Conservation (phyloP, 2,113 vertebrate species). For the Cyrtonyx montezumae region DNA sequence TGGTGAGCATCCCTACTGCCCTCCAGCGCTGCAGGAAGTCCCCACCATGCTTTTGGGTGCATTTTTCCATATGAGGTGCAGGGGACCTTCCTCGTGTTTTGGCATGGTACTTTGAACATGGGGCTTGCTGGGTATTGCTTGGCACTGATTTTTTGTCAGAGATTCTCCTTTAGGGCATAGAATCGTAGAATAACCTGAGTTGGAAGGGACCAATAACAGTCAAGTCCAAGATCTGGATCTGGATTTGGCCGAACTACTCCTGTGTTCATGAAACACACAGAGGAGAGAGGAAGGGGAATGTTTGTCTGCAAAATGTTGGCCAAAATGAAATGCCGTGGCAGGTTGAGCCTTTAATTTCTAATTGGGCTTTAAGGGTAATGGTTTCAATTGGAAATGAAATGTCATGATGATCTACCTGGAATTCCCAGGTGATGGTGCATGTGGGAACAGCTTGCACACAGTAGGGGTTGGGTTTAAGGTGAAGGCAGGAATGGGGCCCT, state of each 20-base stretch:
- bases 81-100: fast-evolving
- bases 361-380: neutral
- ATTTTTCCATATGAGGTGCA: neutral
- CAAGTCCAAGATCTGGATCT: neutral
- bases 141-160: neutral
- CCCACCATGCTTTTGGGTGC: neutral
- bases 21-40: neutral
- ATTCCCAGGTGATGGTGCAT: neutral
- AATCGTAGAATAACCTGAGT: too few species aligned
- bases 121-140: neutral
- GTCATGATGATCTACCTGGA: fast-evolving
- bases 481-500: neutral
- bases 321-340: neutral
- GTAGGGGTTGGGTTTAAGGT: neutral
- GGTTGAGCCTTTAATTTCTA: neutral
- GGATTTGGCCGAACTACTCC: neutral
- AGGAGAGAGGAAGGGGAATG: neutral
- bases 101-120: fast-evolving
- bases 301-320: neutral
- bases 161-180: neutral
- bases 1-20: neutral
- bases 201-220: too few species aligned
- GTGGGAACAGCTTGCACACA: neutral
- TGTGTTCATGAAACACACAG: neutral
- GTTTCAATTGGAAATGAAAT: neutral